Conservation (phyloP, 2,797 vertebrate species). For the Artibeus jamaicensis region DNA sequence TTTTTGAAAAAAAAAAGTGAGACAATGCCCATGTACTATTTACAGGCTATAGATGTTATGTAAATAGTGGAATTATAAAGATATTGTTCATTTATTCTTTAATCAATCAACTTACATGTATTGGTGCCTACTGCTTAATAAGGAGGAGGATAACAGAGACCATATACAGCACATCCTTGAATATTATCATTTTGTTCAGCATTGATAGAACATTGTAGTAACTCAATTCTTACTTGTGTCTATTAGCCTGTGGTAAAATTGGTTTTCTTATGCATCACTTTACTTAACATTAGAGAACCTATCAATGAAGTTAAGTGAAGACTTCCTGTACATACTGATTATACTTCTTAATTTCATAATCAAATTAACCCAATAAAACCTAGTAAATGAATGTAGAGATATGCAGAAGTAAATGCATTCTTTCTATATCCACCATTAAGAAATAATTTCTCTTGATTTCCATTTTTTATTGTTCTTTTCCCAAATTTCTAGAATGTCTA, state of each 20-base stretch:
- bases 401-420: not conserved
- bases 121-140: not conserved
- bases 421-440: not conserved
- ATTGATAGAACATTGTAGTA: not conserved
- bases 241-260: not conserved
- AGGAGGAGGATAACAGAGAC: not conserved
- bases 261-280: not conserved
- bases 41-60: not conserved
- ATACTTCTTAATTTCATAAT: not conserved
- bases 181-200: not conserved
- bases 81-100: not conserved
- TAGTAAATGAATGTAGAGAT: not conserved
- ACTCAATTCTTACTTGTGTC: not conserved
- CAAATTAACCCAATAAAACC: not conserved
- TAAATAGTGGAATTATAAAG: not conserved
- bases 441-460: not conserved
- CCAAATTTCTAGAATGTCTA: not conserved
- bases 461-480: not conserved
- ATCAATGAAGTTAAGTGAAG: not conserved
- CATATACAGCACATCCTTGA: not conserved
- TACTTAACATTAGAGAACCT: not conserved
- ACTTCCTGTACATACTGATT: not conserved
- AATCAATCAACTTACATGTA: not conserved
- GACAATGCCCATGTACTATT: not conserved
- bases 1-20: not conserved